These are phyloP conservation scores for Catocala nupta DNA, from an alignment of 2,888 invertebrate species.

Conservation along the genomic window DNA sequence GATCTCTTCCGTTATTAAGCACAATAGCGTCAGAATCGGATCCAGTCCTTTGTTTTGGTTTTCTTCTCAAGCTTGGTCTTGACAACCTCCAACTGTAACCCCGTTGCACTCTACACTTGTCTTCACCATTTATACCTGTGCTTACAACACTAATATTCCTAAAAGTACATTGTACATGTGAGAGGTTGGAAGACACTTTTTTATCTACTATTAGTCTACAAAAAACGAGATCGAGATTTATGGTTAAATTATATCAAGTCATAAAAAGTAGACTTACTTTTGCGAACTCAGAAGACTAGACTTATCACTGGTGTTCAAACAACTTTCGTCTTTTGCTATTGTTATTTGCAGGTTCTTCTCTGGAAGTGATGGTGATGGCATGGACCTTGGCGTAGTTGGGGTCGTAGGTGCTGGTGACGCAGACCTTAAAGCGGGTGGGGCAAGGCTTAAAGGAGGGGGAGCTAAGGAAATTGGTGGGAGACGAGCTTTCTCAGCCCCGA, in stretches of 20 bases:
- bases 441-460: conserved; percentile 67
- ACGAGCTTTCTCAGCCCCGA: conserved; percentile 80
- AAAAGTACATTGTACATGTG: conserved; percentile 11
- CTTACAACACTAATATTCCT: conserved; percentile 75
- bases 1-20: conserved; percentile 91
- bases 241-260: not conserved
- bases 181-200: not conserved
- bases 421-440: conserved; percentile 68
- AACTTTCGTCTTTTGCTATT: conserved; percentile 78
- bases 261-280: conserved; percentile 70
- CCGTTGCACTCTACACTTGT: conserved; percentile 88
- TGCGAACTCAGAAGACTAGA: conserved; percentile 82
- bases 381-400: conserved; percentile 73
- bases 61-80: conserved; percentile 91
- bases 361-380: conserved; percentile 74
- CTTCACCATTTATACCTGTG: conserved; percentile 68
- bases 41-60: conserved; percentile 86
- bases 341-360: conserved; percentile 81
- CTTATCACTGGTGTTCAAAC: conserved; percentile 79
- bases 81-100: conserved; percentile 93
- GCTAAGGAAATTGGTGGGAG: conserved; percentile 76
- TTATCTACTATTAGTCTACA: not conserved
- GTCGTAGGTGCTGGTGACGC: conserved; percentile 69
- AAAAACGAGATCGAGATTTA: not conserved
- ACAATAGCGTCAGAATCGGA: conserved; percentile 88